Conservation (phyloP, 2,797 vertebrate species). For the Selene dorsalis region DNA sequence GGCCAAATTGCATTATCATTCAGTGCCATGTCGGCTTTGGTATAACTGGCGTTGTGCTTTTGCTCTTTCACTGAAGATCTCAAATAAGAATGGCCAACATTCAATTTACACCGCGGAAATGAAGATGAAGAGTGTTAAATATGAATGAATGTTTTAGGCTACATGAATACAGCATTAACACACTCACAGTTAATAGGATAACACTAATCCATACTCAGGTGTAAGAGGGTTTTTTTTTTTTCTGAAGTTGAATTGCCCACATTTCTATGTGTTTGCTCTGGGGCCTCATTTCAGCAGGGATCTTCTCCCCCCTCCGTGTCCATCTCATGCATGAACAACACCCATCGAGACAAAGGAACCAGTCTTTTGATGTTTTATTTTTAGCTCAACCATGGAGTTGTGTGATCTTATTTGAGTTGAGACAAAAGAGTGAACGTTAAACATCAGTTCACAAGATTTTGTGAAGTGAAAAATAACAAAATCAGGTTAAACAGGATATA, state of each 20-base stretch:
- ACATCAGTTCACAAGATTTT: conserved; percentile 40
- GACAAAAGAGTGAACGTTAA: conserved; percentile 39
- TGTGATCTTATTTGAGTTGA: conserved; percentile 30
- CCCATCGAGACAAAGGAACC: conserved; percentile 38
- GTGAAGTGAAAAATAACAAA: conserved; percentile 15
- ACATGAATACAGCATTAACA: conserved; percentile 25
- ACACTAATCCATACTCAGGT: conserved; percentile 44
- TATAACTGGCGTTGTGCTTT: conserved; percentile 49
- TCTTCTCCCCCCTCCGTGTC: neutral
- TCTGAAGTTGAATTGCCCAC: conserved; percentile 10
- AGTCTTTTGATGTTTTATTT: conserved; percentile 67
- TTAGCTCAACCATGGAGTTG: conserved; percentile 42
- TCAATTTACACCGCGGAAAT: conserved; percentile 57
- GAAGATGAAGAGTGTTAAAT: conserved; percentile 41
- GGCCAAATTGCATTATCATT: conserved; percentile 77
- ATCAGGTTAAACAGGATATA: conserved; percentile 21
- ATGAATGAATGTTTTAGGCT: conserved; percentile 33
- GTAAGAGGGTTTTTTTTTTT: conserved; percentile 2
- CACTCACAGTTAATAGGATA: conserved; percentile 38
- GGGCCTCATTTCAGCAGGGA: conserved; percentile 3
- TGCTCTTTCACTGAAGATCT: conserved; percentile 56
- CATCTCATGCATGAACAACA: conserved; percentile 43
- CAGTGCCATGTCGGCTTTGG: conserved; percentile 56
- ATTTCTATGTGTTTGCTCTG: neutral
- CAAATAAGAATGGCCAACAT: conserved; percentile 55